Evolutionary conservation across 2,113 vertebrate genomes (phyloP).

Genomic region (Mesitornis unicolor): DNA sequence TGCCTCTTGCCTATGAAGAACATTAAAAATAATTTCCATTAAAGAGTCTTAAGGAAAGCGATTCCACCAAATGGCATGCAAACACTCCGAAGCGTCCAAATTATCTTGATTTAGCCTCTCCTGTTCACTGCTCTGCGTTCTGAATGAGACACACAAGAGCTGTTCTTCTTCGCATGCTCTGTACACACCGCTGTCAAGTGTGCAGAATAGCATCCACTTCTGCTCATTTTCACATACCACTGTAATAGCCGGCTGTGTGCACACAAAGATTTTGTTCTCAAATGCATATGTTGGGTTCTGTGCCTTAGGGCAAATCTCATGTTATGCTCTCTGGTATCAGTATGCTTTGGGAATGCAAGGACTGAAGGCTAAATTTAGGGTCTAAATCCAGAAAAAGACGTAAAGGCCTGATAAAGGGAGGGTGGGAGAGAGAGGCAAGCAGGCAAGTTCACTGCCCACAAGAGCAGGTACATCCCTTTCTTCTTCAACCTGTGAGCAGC

Average conservation of each 20-base stretch:
- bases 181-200: not conserved
- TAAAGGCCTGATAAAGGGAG: not conserved
- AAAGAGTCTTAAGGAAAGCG: not conserved
- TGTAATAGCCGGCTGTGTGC: not conserved
- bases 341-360: not conserved
- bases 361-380: not conserved
- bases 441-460: not conserved
- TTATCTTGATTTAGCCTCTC: not conserved
- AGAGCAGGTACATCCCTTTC: not conserved
- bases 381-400: not conserved
- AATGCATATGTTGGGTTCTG: not conserved
- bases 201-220: not conserved
- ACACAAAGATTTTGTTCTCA: slow-evolving; percentile 25
- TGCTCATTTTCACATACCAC: slow-evolving; percentile 23
- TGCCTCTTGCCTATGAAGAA: not conserved
- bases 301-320: slow-evolving; percentile 16
- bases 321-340: not conserved
- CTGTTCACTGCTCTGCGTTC: not conserved
- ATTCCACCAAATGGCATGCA: not conserved
- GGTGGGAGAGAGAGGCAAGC: not conserved
- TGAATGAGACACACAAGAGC: not conserved
- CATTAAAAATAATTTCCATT: not conserved
- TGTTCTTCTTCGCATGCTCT: not conserved
- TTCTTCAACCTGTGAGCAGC: not conserved
- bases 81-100: not conserved